phyloP scores from a whole-genome alignment of 2,113 vertebrate species.

The Megaptera novaeangliae region DNA sequence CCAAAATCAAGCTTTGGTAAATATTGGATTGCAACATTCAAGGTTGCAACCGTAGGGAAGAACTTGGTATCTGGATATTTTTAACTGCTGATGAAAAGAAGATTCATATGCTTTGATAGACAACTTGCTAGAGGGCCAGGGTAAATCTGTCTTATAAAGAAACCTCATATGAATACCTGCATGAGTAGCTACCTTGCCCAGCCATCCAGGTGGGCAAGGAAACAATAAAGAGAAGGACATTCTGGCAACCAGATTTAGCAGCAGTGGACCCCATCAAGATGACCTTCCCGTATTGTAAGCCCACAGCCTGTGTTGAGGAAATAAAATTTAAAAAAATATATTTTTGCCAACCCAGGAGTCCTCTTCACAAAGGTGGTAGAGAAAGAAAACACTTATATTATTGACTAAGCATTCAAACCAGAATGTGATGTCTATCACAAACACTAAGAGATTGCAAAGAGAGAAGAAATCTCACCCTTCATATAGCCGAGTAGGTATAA shows the following conservation, averaged over 20 bases:
- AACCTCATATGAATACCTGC: background rate
- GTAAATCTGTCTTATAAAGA: background rate
- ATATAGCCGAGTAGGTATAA: background rate
- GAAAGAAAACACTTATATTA: background rate
- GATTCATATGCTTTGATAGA: background rate
- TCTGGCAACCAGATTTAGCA: background rate
- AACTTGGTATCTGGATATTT: background rate
- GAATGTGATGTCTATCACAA: background rate
- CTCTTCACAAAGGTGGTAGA: background rate
- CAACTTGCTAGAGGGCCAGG: background rate
- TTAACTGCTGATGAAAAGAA: background rate
- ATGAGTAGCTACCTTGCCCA: background rate
- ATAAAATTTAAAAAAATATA: background rate
- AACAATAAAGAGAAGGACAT: background rate
- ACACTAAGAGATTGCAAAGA: background rate
- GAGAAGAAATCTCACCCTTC: background rate
- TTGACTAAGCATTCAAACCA: background rate
- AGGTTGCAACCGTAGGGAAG: background rate
- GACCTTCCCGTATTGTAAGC: background rate
- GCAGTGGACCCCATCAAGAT: background rate
- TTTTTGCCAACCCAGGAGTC: background rate
- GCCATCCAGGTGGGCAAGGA: background rate
- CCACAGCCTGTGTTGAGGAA: background rate
- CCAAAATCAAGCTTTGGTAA: constrained; percentile 27
- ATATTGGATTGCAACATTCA: background rate